A percentile compares a stretch with the other conserved stretches of the same genome.
Conservation (phyloP, 2,797 vertebrate genomes). For the Lutjanus argentimaculatus region DNA sequence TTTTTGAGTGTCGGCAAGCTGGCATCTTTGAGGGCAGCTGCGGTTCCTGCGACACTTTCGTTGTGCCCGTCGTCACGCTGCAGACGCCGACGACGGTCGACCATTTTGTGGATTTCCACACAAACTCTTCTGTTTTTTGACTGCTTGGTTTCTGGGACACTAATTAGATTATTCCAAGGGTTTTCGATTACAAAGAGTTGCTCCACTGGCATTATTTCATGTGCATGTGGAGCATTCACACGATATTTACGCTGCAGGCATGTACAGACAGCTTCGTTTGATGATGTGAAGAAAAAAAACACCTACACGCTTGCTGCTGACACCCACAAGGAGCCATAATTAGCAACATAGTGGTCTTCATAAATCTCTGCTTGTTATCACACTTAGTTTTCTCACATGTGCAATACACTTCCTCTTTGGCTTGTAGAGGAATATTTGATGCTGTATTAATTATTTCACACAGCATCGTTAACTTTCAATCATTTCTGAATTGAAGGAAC, state of each 20-base stretch:
- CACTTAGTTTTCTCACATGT: slow-evolving; percentile 39
- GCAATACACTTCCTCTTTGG: slow-evolving; percentile 17
- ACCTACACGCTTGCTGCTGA: slow-evolving; percentile 48
- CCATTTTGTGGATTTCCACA: slow-evolving; percentile 67
- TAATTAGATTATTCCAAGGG: slow-evolving; percentile 56
- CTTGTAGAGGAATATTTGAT: slow-evolving; percentile 16
- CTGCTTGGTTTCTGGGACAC: slow-evolving; percentile 21
- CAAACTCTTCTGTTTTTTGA: slow-evolving; percentile 21
- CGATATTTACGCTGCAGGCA: slow-evolving; percentile 46
- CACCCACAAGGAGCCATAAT: slow-evolving; percentile 63
- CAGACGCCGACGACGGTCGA: slow-evolving; percentile 39
- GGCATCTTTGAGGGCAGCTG: slow-evolving; percentile 83
- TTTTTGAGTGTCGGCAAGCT: slow-evolving; percentile 70
- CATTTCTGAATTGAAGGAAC: background rate
- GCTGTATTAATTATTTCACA: slow-evolving; percentile 9
- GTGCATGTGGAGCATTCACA: slow-evolving; percentile 45
- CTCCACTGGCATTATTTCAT: slow-evolving; percentile 35
- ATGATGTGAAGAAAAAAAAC: slow-evolving; percentile 45
- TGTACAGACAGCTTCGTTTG: slow-evolving; percentile 58
- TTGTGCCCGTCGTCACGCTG: slow-evolving; percentile 52
- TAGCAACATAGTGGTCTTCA: slow-evolving; percentile 63
- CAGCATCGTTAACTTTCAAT: background rate
- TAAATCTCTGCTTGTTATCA: slow-evolving; percentile 66
- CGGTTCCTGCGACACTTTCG: slow-evolving; percentile 48
- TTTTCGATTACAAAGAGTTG: slow-evolving; percentile 63